These are phyloP conservation scores for Salvelinus fontinalis DNA, from an alignment of 2,113 vertebrate genomes.

Conservation along the genomic window DNA sequence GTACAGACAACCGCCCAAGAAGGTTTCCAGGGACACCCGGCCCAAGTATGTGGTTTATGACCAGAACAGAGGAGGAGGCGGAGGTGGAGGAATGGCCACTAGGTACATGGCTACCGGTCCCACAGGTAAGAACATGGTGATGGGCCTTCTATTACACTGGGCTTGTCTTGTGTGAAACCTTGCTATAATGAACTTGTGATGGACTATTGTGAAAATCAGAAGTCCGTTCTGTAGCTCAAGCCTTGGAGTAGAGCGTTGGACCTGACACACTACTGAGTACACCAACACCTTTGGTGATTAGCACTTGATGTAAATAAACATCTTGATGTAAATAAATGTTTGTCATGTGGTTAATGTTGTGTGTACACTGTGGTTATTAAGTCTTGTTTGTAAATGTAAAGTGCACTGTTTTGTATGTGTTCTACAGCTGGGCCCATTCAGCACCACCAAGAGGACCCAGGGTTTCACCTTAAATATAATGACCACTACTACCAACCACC, in stretches of 20 bases:
- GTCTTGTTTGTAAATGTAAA: neutral
- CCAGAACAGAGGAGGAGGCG: slow-evolving; percentile 62
- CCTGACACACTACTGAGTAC: too few species aligned
- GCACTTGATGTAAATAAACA: too few species aligned
- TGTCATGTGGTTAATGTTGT: too few species aligned
- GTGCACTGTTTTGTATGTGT: slow-evolving; percentile 18
- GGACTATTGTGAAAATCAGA: too few species aligned
- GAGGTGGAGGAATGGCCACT: slow-evolving; percentile 29
- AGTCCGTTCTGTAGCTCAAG: too few species aligned
- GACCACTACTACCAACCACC: slow-evolving; percentile 74
- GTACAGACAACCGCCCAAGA: slow-evolving; percentile 74
- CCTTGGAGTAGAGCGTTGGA: neutral
- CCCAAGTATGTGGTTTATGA: slow-evolving; percentile 68
- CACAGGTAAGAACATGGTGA: slow-evolving; percentile 62
- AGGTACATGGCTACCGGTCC: slow-evolving; percentile 75
- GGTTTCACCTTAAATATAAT: slow-evolving; percentile 13
- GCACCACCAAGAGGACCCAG: slow-evolving; percentile 2
- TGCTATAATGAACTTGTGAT: too few species aligned
- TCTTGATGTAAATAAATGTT: too few species aligned
- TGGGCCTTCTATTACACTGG: too few species aligned
- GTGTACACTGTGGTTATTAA: too few species aligned
- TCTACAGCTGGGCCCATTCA: slow-evolving; percentile 69
- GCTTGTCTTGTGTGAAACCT: too few species aligned
- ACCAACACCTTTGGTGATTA: too few species aligned
- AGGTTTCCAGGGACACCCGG: slow-evolving; percentile 60